Conservation (phyloP, 2,888 invertebrate species). For the Hirtodrosophila trivittata region DNA sequence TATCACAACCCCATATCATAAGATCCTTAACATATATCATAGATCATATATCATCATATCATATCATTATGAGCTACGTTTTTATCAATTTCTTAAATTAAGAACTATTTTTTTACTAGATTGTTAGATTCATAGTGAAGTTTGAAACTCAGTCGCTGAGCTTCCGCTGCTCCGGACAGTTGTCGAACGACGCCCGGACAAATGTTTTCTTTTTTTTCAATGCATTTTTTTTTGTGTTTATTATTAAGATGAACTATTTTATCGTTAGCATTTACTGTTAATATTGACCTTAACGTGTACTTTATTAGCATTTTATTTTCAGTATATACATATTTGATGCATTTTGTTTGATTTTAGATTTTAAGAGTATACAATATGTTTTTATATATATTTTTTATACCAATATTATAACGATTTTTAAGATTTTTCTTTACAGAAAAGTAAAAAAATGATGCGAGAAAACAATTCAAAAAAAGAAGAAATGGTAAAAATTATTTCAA, state of each 20-base stretch:
- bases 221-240: conserved; percentile 24
- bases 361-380: conserved; percentile 25
- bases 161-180: conserved; percentile 55
- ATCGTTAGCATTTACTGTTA: conserved; percentile 35
- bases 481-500: conserved; percentile 58
- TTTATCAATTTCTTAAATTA: conserved; percentile 17
- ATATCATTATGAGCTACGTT: conserved; percentile 3
- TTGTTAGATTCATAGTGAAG: conserved; percentile 22
- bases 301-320: conserved; percentile 27
- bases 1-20: conserved; percentile 3
- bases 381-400: conserved; percentile 15
- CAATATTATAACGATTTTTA: conserved; percentile 53
- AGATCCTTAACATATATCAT: background rate
- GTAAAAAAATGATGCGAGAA: conserved; percentile 56
- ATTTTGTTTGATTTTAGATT: conserved; percentile 50
- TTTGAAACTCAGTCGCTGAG: conserved; percentile 67
- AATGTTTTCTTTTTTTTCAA: conserved; percentile 1
- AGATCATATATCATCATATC: background rate
- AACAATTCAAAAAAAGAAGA: conserved; percentile 32
- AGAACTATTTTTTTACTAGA: conserved; percentile 10
- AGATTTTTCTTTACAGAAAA: conserved; percentile 66
- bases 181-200: conserved; percentile 69
- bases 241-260: conserved; percentile 17
- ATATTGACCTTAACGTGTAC: conserved; percentile 18
- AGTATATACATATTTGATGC: conserved; percentile 32